Base-by-base conservation (phyloP, 2,113 vertebrate genomes). In the Percina caprodes region DNA sequence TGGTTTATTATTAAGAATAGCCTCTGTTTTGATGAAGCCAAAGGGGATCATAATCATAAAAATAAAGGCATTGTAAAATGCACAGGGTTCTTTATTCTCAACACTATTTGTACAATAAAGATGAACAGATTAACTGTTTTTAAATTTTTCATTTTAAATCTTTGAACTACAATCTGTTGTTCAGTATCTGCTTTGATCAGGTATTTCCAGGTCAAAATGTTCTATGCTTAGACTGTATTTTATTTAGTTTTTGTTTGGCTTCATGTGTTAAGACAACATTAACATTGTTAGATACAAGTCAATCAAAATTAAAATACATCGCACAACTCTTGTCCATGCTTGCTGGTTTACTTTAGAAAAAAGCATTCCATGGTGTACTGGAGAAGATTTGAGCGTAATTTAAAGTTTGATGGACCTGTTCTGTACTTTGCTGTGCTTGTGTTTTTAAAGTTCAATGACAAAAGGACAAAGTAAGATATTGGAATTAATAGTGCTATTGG, bases 401-500 rank as follows among this genome's bases (percentile, higher is more conserved):
- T 48, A 42, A 45, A 56, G n/a, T 77, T 19, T 72, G 30, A 59
- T 79, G 26, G 26, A 51, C 66, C 26, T 45, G 16, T 8, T 67
- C 15, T 73, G 48, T 1, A 73, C n/a, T 15, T 68, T 46, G 11
- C 15, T 51, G 15, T 46, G 12, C 67, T 2, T 55, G 26, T 0
- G 3, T 45, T 70, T 8, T 62, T 9, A 54, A 42, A 16, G 23
- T 56, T 6, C 56, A 58, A 58, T 49, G 14, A 24, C 14, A 19
- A 24, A 78, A 69, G 5, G 21, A n/a, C 11, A n/a, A 13, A 52
- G n/a, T 48, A 13, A 78, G 1, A 2, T 35, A 26, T 33, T 35
- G 26, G 18, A 67, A 67, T 1, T 42, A 1, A 2, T n/a, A 2
- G 3, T 61, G 6, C 2, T n/a, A 14, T 42, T 63, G 2, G 0